Evolutionary conservation across 2,888 invertebrate genomes (phyloP), one percentile per base, ranked within the genome.

Genomic region (Rotaria magnacalcarata): DNA sequence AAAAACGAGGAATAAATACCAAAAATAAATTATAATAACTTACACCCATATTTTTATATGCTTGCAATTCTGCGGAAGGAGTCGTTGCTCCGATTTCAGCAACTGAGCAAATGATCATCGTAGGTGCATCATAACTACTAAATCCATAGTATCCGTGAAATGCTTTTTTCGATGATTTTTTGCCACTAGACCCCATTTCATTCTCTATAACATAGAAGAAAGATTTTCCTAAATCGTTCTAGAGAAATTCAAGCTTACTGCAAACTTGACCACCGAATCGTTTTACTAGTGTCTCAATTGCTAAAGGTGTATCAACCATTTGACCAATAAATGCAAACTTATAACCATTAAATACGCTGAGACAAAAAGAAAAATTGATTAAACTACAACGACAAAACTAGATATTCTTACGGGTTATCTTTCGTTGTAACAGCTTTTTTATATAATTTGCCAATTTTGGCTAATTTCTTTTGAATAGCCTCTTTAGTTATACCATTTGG

Each of bases 311-410:
- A 5, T 85, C 86, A 27, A 47, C n/a, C 84, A 89, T 88, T 58
- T 86, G 87, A 27, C 89, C 89, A 75, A 88, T 87, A 84, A 88
- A 88, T 86, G 87, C 87, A 34, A 89, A 86, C 19, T 84, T 87
- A 11, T 87, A 60, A 6, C 87, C 87, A 47, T 87, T 85, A 16
- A 89, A 88, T 10, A 88, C 87, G 11, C 89, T 89, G 87, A 0
- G 5, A 87, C 87, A 67, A 60, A 85, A 52, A 86, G 14, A 87
- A 85, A 84, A 2, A 34, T 86, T 24, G 60, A n/a, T 80, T 47
- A 47, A 24, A n/a, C 10, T 43, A 0, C 11, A 47, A n/a, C 3
- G 21, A 34, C 47, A 47, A 2, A 24, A 80, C 6, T 80, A 2
- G 47, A 19, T 43, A 10, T 80, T 2, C 43, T 43, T 80, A 47